Base-by-base conservation (phyloP, 2,888 invertebrate species). In the Drosophila siamana region DNA sequence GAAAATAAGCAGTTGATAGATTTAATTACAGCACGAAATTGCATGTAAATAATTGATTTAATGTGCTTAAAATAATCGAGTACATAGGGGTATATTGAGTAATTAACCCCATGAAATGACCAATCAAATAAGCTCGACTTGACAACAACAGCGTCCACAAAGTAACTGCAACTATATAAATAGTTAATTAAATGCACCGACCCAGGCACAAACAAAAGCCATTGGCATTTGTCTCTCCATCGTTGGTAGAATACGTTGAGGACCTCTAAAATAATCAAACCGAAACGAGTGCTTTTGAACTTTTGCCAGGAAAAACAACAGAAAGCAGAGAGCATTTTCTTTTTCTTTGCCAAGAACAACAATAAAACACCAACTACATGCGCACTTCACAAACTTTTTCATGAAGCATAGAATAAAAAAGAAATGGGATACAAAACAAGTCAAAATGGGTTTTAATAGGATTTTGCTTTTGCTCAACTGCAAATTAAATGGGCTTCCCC, bases 381-480 rank as follows among this genome's bases (percentile, higher is more conserved):
- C 19, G 41, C 26, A 38, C 24, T 68, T 26, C 40, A 50, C 36
- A 60, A 80, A 67, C 36, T 60, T 60, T 70, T 71, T 55, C 28
- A 9, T 46, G 57, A 61, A 43, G 64, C 44, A 51, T 43, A 47
- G 19, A 60, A 54, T 40, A 44, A 48, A 60, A 15, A 51, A 51
- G 19, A 40, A 46, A 48, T 36, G 33, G 33, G 60, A 56, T 36
- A 33, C 11, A 46, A 46, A 62, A 11, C 9, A 26, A 38, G 38
- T 19, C 22, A 13, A 65, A 70, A 41, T 47, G 66, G 62, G 40
- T 79, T 69, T 83, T 71, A 86, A 83, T 75, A 55, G 66, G 67
- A 62, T 61, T 72, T 61, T 5, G 52, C 26, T 47, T 51, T 54
- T 24, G 28, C 43, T 56, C 36, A 19, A 19, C 51, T 78, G 78